These are phyloP conservation scores for Phymanthus crucifer DNA, from an alignment of 92 coral and sea anemone genomes.

Conservation along the genomic window DNA sequence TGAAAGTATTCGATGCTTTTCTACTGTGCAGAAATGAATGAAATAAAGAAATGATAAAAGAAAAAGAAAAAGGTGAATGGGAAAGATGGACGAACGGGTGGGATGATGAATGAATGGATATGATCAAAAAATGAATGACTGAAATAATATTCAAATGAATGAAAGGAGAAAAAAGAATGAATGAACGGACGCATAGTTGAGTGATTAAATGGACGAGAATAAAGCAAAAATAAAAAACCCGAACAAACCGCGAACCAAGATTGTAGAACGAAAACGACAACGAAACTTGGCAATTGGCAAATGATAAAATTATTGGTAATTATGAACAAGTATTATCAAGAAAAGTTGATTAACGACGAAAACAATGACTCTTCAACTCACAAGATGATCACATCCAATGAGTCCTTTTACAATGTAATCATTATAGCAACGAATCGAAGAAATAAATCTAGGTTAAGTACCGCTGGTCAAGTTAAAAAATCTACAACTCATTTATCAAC, in stretches of 20 bases:
- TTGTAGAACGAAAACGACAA: neutral
- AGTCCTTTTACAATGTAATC: slow-evolving; percentile 4
- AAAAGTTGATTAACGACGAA: too few species aligned
- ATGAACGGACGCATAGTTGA: neutral
- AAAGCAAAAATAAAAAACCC: too few species aligned
- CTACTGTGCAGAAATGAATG: too few species aligned
- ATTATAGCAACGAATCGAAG: neutral
- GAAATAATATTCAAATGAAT: neutral
- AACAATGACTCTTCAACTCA: neutral
- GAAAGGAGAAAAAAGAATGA: neutral
- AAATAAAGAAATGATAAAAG: neutral
- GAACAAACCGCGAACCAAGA: neutral
- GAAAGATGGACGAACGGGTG: neutral
- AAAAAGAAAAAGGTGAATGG: neutral
- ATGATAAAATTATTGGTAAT: neutral
- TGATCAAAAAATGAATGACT: neutral
- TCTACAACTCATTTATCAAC: neutral
- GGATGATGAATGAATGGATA: neutral
- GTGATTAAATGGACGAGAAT: neutral
- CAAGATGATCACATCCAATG: neutral
- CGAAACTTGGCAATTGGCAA: neutral
- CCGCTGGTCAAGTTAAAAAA: neutral
- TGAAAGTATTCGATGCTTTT: neutral
- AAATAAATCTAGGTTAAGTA: neutral
- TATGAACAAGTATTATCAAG: neutral